Evolutionary conservation across 53 echinoderm and acorn worm genomes (phyloP).

Genomic region (Hippasteria phrygiana): DNA sequence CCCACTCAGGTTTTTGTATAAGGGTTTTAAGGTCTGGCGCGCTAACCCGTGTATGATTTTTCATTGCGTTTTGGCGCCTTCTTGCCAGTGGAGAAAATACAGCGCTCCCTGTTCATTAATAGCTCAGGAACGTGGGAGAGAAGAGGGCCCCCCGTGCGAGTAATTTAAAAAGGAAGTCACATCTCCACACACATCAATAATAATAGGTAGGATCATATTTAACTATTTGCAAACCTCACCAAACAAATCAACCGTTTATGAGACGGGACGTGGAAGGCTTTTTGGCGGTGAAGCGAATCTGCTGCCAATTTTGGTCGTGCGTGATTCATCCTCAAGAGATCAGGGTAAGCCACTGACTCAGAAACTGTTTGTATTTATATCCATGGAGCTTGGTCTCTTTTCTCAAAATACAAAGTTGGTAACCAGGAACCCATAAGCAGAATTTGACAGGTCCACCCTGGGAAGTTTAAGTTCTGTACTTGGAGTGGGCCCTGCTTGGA

Average conservation of each 20-base stretch:
- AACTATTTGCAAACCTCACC: background rate
- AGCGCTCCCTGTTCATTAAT: background rate
- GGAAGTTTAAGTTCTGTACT: too few species aligned
- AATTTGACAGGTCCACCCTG: background rate
- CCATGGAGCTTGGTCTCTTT: background rate
- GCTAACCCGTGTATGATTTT: too few species aligned
- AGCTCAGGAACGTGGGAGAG: background rate
- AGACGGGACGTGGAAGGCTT: background rate
- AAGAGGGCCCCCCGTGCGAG: background rate
- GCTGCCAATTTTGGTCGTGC: background rate
- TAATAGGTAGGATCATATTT: background rate
- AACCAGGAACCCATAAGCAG: background rate
- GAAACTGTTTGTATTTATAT: slow-evolving; percentile 32
- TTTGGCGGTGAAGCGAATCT: background rate
- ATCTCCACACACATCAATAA: background rate
- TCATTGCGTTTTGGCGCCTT: too few species aligned
- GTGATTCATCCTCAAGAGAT: background rate
- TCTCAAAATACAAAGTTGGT: background rate
- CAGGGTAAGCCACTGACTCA: background rate
- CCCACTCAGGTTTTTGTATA: too few species aligned
- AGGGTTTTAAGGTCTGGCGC: too few species aligned
- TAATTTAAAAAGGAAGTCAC: background rate
- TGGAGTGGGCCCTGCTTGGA: too few species aligned
- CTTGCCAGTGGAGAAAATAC: too few species aligned
- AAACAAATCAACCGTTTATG: background rate